phyloP scores from a whole-genome alignment of 1,140 invertebrate genomes.

The Diorhabda sublineata region DNA sequence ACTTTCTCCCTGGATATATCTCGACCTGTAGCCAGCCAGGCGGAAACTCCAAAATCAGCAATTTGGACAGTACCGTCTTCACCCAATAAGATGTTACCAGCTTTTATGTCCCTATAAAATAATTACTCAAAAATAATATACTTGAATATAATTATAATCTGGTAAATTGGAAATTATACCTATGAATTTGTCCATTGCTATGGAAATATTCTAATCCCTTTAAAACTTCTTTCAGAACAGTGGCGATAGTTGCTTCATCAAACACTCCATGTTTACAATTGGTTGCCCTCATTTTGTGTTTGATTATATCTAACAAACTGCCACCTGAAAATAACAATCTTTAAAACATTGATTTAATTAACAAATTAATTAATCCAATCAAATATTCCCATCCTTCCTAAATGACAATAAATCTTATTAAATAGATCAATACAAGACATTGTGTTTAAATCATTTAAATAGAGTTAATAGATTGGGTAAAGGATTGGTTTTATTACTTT shows the following conservation, averaged over 20 bases:
- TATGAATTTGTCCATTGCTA: conserved; percentile 97
- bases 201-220: conserved; percentile 99
- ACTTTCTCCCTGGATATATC: conserved; percentile 93
- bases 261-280: conserved; percentile 96
- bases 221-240: conserved; percentile 95
- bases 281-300: conserved; percentile 87
- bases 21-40: conserved; percentile 87
- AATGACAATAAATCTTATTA: background rate
- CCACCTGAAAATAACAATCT: conserved; percentile 55
- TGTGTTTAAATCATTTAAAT: no score
- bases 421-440: background rate
- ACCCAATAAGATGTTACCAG: conserved; percentile 95
- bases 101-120: conserved; percentile 86
- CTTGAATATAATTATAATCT: background rate
- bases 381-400: background rate
- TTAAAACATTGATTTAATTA: background rate
- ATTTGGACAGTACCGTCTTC: conserved; percentile 98
- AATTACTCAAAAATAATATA: conserved; percentile 7
- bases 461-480: no score
- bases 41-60: conserved; percentile 91
- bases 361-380: background rate
- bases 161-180: conserved; percentile 50
- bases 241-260: conserved; percentile 98
- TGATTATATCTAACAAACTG: conserved; percentile 95
- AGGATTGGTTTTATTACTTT: no score